Percentiles rank a stretch among this genome's conserved stretches.
Conservation (phyloP, 2,888 invertebrate genomes). For the Andricus curvator region DNA sequence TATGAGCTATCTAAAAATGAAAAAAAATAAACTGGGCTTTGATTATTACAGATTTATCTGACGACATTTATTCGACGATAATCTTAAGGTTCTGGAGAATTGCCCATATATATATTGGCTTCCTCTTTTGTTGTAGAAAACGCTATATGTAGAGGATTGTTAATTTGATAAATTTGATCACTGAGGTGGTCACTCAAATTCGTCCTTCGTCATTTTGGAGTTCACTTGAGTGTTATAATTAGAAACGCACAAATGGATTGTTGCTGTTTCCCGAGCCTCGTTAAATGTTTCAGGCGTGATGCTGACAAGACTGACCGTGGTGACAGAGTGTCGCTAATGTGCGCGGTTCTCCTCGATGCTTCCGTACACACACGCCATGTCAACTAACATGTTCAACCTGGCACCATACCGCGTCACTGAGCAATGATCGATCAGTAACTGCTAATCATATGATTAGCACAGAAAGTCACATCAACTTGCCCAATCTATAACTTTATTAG, state of each 20-base stretch:
- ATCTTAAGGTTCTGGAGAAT: too few relatives aligned
- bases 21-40: too few relatives aligned
- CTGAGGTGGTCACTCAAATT: background rate
- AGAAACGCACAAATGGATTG: background rate
- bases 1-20: too few relatives aligned
- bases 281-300: background rate
- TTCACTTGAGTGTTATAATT: conserved; percentile 2
- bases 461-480: background rate
- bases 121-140: background rate
- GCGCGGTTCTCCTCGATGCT: background rate
- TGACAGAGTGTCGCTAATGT: conserved; percentile 34
- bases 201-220: background rate
- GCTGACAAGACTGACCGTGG: conserved; percentile 26
- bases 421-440: background rate
- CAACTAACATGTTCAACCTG: background rate
- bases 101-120: too few relatives aligned
- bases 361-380: background rate
- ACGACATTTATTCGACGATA: too few relatives aligned
- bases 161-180: background rate
- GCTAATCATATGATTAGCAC: conserved; percentile 1
- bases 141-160: background rate
- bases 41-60: too few relatives aligned
- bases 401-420: conserved; percentile 23
- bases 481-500: background rate
- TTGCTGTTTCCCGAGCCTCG: background rate